A percentile compares a stretch with the other conserved stretches of the same genome.
Conservation (phyloP, 2,113 vertebrate genomes). For the Corvus moneduloides region DNA sequence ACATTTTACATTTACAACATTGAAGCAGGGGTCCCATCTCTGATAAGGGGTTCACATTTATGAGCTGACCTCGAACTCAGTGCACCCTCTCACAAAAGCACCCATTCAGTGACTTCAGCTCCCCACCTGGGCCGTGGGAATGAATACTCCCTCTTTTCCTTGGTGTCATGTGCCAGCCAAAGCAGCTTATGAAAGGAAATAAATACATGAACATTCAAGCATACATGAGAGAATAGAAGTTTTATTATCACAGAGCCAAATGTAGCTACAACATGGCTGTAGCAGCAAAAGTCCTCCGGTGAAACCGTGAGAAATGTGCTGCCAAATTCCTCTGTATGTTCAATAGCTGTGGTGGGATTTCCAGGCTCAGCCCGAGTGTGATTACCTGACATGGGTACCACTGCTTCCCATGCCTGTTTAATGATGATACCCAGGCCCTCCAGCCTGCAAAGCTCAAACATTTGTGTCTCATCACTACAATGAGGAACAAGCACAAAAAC, state of each 20-base stretch:
- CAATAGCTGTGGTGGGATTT: neutral
- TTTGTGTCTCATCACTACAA: neutral
- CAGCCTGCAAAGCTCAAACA: neutral
- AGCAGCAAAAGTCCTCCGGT: neutral
- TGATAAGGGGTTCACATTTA: neutral
- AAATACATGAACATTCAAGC: neutral
- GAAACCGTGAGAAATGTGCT: neutral
- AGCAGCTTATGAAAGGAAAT: constrained; percentile 10
- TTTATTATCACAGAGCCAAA: constrained; percentile 2
- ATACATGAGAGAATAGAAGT: neutral
- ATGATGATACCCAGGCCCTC: neutral
- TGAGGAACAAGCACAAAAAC: neutral
- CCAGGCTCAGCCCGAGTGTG: neutral
- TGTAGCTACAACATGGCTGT: neutral
- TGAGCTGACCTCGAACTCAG: neutral
- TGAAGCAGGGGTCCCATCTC: neutral
- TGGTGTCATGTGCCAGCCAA: neutral
- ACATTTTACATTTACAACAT: neutral
- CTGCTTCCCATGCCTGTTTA: neutral
- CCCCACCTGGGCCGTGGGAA: neutral
- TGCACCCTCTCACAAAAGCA: neutral
- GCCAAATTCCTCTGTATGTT: neutral
- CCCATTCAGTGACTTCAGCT: neutral
- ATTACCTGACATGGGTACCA: neutral
- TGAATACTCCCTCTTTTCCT: neutral